Conservation (phyloP, 2,113 vertebrate species). For the Chiloscyllium plagiosum region DNA sequence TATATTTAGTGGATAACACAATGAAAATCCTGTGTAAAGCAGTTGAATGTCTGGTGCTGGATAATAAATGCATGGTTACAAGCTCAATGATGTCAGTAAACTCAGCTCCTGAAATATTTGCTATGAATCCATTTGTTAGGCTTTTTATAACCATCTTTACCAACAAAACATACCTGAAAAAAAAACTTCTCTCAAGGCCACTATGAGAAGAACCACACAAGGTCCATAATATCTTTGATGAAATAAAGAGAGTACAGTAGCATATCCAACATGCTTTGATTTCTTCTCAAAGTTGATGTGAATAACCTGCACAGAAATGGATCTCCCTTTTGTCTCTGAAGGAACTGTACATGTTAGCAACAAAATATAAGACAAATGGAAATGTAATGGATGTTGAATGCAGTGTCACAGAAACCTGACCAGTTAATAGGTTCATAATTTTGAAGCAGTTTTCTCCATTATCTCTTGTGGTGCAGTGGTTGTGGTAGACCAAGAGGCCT, state of each 20-base stretch:
- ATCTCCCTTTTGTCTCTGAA: not conserved
- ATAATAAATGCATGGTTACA: not conserved
- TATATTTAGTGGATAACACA: not conserved
- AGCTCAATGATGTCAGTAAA: not conserved
- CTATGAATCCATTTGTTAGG: not conserved
- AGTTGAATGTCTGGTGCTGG: not conserved
- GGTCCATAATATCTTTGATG: not conserved
- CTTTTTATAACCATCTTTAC: not conserved
- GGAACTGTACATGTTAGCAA: not conserved
- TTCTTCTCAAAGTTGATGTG: not conserved
- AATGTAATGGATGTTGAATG: not conserved
- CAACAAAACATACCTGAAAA: not conserved
- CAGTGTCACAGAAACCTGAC: not conserved
- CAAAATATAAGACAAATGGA: not conserved
- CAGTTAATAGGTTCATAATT: not conserved
- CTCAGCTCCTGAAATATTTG: not conserved
- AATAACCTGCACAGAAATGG: not conserved
- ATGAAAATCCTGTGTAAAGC: not conserved
- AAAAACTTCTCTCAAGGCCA: not conserved
- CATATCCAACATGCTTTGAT: not conserved
- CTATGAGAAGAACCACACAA: not conserved
- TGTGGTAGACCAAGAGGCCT: no score
- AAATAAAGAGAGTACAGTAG: no score
- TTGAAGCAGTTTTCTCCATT: not conserved
- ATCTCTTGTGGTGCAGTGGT: not conserved